Conservation (phyloP, 2,888 invertebrate species). For the Ametastegia equiseti region DNA sequence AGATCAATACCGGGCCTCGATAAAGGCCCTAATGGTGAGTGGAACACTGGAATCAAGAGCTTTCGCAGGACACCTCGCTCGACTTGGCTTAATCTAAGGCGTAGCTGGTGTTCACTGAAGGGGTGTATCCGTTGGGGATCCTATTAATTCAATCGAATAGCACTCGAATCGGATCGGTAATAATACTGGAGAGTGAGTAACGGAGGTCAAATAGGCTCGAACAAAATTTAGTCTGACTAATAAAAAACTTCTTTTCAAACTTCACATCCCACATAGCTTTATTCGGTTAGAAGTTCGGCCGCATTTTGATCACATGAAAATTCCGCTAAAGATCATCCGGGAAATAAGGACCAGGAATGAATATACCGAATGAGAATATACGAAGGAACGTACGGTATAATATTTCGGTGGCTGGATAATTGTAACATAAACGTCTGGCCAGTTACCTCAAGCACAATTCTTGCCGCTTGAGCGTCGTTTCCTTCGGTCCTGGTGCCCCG, state of each 20-base stretch:
- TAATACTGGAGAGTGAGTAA: constrained; percentile 14
- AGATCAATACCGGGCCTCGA: constrained; percentile 33
- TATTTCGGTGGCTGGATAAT: neutral
- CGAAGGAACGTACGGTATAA: neutral
- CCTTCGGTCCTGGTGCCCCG: neutral
- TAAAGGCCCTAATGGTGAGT: constrained; percentile 38
- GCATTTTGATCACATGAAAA: neutral
- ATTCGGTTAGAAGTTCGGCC: neutral
- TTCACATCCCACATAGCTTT: neutral
- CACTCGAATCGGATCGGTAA: constrained; percentile 30
- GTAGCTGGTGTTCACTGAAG: constrained; percentile 22
- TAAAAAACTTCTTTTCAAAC: neutral
- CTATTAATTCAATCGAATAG: constrained; percentile 41
- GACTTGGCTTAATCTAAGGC: constrained; percentile 41
- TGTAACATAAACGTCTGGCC: neutral
- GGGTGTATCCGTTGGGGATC: constrained; percentile 32
- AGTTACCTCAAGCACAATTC: neutral
- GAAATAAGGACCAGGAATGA: neutral
- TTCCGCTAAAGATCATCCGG: neutral
- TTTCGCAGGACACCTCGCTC: constrained; percentile 42
- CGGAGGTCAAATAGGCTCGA: constrained; percentile 13
- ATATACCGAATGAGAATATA: neutral
- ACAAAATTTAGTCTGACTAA: neutral
- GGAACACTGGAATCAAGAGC: constrained; percentile 37
- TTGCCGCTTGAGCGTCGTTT: neutral